Evolutionary conservation across 2,888 invertebrate species (phyloP), one percentile per base, ranked within the genome.

Genomic region (Brachyptera risi): DNA sequence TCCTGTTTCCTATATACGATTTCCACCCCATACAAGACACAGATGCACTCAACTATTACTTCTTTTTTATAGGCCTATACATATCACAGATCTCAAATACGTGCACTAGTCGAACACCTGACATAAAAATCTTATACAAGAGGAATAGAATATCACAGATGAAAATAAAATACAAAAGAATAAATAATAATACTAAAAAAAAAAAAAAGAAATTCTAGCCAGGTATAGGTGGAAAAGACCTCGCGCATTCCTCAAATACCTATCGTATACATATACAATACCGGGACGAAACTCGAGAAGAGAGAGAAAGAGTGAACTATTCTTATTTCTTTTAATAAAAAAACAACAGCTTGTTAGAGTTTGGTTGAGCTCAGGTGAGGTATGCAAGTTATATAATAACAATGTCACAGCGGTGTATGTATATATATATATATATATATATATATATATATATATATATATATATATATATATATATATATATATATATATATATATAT

Each of bases 391-490:
- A 47, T 37, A 54, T 62, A 62, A 62, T 59, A 58, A 62, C 62
- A 62, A 62, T 62, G 59, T 59, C 59, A 56, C 62, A 62, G 62
- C 62, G 44, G 62, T 54, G 15, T 35, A 54, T 31, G n/a, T n/a
- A n/a, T n/a, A n/a, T n/a, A n/a, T n/a, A n/a, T n/a, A n/a, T n/a
- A n/a, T n/a, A n/a, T n/a, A n/a, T n/a, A n/a, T n/a, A n/a, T n/a
- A n/a, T n/a, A n/a, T n/a, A n/a, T n/a, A n/a, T n/a, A n/a, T n/a
- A n/a, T n/a, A n/a, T n/a, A n/a, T n/a, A n/a, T n/a, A n/a, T n/a
- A n/a, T n/a, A n/a, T n/a, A n/a, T n/a, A n/a, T n/a, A n/a, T n/a
- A n/a, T n/a, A n/a, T n/a, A n/a, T n/a, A n/a, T n/a, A n/a, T n/a
- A n/a, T n/a, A n/a, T n/a, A n/a, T n/a, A n/a, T n/a, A n/a, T n/a